These are phyloP conservation scores for Flexamia atlantica DNA, from an alignment of 2,888 invertebrate species.

Conservation along the genomic window DNA sequence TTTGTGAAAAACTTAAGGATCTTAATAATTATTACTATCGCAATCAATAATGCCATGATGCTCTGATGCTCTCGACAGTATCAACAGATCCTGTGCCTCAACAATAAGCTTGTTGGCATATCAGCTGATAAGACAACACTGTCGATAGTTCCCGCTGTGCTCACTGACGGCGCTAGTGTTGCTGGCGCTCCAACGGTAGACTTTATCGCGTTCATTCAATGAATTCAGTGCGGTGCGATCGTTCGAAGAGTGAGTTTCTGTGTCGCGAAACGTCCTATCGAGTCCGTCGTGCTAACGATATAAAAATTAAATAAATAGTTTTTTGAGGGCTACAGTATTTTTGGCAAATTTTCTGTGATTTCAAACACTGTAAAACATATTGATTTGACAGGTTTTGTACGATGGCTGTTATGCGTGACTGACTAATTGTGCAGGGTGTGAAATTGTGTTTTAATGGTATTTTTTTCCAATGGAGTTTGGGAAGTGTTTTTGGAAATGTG, in stretches of 20 bases:
- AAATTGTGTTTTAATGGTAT: not conserved
- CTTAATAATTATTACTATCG: no score
- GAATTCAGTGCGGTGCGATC: conserved; percentile 7
- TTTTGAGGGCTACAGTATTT: no score
- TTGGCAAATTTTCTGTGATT: no score
- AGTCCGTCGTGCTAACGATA: conserved; percentile 29
- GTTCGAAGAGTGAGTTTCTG: not conserved
- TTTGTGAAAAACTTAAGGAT: no score
- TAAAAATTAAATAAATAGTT: not conserved
- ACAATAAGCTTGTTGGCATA: not conserved
- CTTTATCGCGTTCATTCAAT: not conserved
- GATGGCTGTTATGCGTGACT: not conserved
- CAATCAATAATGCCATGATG: no score
- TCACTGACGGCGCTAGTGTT: not conserved
- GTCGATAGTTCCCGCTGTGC: not conserved
- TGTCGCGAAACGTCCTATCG: not conserved
- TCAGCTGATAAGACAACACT: conserved; percentile 18
- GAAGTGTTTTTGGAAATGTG: conserved; percentile 34
- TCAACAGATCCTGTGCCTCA: not conserved
- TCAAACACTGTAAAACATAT: no score
- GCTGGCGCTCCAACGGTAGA: not conserved
- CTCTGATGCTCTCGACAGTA: no score
- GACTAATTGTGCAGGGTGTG: not conserved
- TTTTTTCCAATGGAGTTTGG: not conserved
- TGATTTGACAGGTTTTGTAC: no score